phyloP scores from a whole-genome alignment of 1,140 invertebrate genomes.

The Lucilia cuprina region DNA sequence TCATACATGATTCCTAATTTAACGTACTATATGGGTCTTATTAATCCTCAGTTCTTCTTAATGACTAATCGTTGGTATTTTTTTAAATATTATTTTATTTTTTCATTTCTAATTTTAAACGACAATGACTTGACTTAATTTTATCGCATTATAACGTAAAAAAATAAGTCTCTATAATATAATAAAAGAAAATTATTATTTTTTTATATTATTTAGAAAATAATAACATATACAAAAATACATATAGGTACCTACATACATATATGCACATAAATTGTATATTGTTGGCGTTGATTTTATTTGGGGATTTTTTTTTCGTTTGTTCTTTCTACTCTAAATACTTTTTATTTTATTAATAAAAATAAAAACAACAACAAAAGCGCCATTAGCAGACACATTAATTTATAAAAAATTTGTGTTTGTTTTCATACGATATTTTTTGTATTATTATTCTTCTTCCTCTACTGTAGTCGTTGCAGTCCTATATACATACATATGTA shows the following conservation, averaged over 20 bases:
- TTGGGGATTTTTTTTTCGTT: background rate
- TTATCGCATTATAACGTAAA: conserved; percentile 21
- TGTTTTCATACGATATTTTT: background rate
- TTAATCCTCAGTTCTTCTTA: background rate
- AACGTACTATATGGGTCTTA: background rate
- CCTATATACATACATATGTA: background rate
- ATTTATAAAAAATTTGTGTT: conserved; percentile 21
- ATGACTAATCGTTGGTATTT: background rate
- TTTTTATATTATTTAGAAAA: background rate
- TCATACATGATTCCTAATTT: background rate
- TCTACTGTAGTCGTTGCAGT: background rate
- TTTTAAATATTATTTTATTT: background rate
- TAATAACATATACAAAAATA: background rate
- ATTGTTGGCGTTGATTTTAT: background rate
- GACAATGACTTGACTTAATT: conserved; percentile 14
- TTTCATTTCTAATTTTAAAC: background rate
- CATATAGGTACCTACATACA: background rate
- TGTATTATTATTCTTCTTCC: too few relatives aligned
- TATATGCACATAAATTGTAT: background rate
- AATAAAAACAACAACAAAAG: conserved; percentile 32
- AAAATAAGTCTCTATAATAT: background rate
- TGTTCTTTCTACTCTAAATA: background rate
- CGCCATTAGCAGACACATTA: conserved; percentile 34
- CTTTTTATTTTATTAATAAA: background rate
- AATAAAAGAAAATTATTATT: background rate